phyloP scores from a whole-genome alignment of 2,888 invertebrate genomes.

The Barypeithes pellucidus region DNA sequence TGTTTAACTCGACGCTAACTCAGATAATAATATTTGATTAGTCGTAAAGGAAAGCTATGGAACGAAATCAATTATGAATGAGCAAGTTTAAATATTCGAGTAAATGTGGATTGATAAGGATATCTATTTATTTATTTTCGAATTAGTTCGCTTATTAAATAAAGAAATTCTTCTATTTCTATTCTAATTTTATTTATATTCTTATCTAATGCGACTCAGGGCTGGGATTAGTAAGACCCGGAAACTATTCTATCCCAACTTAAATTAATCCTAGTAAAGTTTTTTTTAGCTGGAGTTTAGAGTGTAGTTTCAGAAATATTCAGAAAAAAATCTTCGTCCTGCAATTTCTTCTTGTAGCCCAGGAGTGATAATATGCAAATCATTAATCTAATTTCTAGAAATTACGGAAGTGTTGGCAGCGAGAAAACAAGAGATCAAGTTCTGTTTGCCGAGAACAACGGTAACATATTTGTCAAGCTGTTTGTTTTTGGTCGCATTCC shows the following conservation, averaged over 20 bases:
- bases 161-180: too few species aligned
- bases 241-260: too few species aligned
- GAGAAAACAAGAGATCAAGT: slow-evolving; percentile 57
- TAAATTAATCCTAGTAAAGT: too few species aligned
- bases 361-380: slow-evolving; percentile 7
- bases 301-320: too few species aligned
- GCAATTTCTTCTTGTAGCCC: not conserved
- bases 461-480: slow-evolving; percentile 62
- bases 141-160: too few species aligned
- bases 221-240: too few species aligned
- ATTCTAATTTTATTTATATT: too few species aligned
- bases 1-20: slow-evolving; percentile 56
- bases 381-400: slow-evolving; percentile 48
- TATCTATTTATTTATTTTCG: too few species aligned
- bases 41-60: slow-evolving; percentile 26
- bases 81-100: not conserved
- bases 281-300: too few species aligned
- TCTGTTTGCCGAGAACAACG: slow-evolving; percentile 55
- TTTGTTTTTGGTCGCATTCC: slow-evolving; percentile 63
- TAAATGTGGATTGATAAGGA: not conserved
- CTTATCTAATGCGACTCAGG: too few species aligned
- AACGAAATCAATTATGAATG: slow-evolving; percentile 35
- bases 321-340: too few species aligned
- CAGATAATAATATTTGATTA: slow-evolving; percentile 41
- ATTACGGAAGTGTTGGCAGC: slow-evolving; percentile 45